A percentile compares a stretch with the other conserved stretches of the same genome.
Evolutionary conservation across 2,888 invertebrate genomes (phyloP).

Genomic region (Drosophila infuscata): DNA sequence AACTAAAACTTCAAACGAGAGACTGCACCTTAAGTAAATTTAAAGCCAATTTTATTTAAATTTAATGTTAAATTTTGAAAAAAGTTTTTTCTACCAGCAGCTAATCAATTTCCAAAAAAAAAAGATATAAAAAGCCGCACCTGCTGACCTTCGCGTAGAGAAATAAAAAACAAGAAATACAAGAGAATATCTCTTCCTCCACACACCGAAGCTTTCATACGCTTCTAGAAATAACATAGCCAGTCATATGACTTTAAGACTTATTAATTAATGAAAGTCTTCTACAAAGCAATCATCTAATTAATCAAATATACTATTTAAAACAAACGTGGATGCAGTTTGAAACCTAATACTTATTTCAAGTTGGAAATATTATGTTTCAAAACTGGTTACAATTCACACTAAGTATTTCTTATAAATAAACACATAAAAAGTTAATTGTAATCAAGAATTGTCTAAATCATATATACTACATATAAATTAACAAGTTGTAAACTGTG

Average conservation of each 20-base stretch:
- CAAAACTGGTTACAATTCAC: background rate
- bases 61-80: background rate
- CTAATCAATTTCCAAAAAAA: slow-evolving; percentile 28
- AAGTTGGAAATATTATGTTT: slow-evolving; percentile 17
- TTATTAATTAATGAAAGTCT: background rate
- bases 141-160: slow-evolving; percentile 59
- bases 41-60: background rate
- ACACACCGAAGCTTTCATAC: slow-evolving; percentile 22
- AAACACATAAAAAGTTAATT: slow-evolving; percentile 7
- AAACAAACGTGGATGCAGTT: background rate
- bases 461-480: background rate
- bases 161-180: slow-evolving; percentile 59
- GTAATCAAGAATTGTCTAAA: background rate
- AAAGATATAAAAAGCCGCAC: slow-evolving; percentile 25
- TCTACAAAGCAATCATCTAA: background rate
- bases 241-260: background rate
- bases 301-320: background rate
- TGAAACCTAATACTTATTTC: slow-evolving; percentile 7
- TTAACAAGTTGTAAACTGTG: slow-evolving; percentile 23
- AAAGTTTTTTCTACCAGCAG: slow-evolving; percentile 5
- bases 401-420: background rate
- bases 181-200: background rate
- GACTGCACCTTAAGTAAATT: background rate
- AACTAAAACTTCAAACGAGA: background rate
- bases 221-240: background rate